Conservation (phyloP, 2,797 vertebrate genomes). For the Aphelocoma californica region DNA sequence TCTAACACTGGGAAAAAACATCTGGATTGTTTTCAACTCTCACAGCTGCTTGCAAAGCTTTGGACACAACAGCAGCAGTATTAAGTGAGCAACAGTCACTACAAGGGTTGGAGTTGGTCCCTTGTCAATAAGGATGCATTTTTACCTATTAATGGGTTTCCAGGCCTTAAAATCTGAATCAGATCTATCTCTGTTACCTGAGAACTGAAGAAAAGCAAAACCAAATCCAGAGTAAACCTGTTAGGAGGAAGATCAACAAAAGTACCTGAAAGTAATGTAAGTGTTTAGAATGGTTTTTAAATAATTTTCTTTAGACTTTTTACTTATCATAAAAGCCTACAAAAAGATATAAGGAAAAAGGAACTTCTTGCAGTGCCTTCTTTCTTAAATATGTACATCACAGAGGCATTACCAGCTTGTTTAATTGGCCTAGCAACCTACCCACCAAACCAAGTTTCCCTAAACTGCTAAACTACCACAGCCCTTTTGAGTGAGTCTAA, state of each 20-base stretch:
- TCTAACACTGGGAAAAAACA: not conserved
- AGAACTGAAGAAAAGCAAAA: not conserved
- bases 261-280: not conserved
- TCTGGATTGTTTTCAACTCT: conserved; percentile 12
- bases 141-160: not conserved
- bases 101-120: not conserved
- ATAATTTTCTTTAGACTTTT: not conserved
- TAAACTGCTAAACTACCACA: too few relatives aligned
- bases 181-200: not conserved
- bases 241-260: not conserved
- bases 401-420: too few relatives aligned
- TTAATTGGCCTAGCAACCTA: too few relatives aligned
- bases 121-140: not conserved
- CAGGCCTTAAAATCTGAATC: not conserved
- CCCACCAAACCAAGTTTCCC: too few relatives aligned
- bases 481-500: not conserved
- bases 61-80: not conserved
- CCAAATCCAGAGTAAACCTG: not conserved
- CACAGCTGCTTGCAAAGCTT: not conserved
- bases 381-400: too few relatives aligned
- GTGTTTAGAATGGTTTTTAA: not conserved
- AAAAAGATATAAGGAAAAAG: not conserved
- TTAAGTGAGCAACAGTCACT: not conserved
- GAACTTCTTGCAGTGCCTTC: too few relatives aligned
- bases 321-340: not conserved